phyloP scores from a whole-genome alignment of 1,140 invertebrate species.

The Cryptotermes secundus region DNA sequence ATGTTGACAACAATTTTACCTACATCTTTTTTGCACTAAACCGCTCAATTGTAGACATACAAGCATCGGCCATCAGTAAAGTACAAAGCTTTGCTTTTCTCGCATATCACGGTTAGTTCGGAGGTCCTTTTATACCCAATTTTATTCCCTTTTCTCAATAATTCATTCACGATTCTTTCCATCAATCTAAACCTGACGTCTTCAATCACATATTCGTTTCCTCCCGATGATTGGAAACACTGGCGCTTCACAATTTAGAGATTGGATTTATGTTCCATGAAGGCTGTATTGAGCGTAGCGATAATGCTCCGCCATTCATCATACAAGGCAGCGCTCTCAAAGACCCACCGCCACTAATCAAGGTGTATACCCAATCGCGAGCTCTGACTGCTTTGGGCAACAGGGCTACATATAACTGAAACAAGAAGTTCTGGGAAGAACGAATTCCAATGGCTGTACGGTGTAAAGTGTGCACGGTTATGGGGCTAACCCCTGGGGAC shows the following conservation, averaged over 20 bases:
- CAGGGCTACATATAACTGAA: too few species aligned
- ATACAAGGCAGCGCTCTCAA: too few species aligned
- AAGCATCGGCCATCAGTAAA: not conserved
- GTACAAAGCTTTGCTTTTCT: constrained; percentile 8
- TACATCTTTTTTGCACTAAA: too few species aligned
- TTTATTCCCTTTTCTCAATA: not conserved
- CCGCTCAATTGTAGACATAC: not conserved
- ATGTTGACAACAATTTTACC: too few species aligned
- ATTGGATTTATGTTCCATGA: not conserved
- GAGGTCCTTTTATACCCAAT: not conserved
- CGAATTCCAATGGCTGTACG: too few species aligned
- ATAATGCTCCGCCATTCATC: not conserved
- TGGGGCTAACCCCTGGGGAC: too few species aligned
- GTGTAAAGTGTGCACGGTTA: too few species aligned
- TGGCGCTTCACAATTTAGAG: not conserved
- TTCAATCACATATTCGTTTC: constrained; percentile 7
- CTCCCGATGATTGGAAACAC: not conserved
- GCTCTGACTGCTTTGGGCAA: too few species aligned
- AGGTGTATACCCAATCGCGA: too few species aligned
- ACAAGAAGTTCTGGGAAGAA: too few species aligned
- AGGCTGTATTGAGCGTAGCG: not conserved
- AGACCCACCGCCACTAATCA: too few species aligned
- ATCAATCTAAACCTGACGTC: constrained; percentile 11
- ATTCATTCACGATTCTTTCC: not conserved
- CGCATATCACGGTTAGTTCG: not conserved